phyloP scores from a whole-genome alignment of 2,113 vertebrate genomes.

The Xiphophorus couchianus region DNA sequence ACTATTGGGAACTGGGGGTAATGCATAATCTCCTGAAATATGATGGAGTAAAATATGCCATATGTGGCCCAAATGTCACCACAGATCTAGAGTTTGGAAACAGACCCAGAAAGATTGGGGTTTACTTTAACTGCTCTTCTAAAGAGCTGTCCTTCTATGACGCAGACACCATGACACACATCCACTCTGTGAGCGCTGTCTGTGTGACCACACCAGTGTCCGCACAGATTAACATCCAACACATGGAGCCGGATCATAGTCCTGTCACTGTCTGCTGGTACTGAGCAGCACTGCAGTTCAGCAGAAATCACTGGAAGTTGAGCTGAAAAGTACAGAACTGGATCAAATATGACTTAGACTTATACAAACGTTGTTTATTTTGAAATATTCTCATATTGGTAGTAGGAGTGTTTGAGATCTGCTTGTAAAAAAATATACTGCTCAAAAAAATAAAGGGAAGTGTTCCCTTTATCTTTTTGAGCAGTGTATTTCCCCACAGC shows the following conservation, averaged over 20 bases:
- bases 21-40: conserved; percentile 23
- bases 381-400: too few species aligned
- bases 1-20: conserved; percentile 56
- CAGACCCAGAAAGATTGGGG: conserved; percentile 42
- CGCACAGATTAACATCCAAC: conserved; percentile 14
- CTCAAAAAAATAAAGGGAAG: too few species aligned
- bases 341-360: too few species aligned
- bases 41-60: neutral
- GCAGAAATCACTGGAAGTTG: too few species aligned
- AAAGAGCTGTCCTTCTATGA: conserved; percentile 56
- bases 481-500: too few species aligned
- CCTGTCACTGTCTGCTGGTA: conserved; percentile 47
- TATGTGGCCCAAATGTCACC: neutral
- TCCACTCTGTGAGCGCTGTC: conserved; percentile 7
- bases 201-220: conserved; percentile 6
- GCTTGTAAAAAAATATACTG: too few species aligned
- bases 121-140: conserved; percentile 54
- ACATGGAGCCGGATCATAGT: neutral
- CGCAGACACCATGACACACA: conserved; percentile 54
- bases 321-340: too few species aligned
- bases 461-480: too few species aligned
- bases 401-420: too few species aligned
- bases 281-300: conserved; percentile 2
- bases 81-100: neutral
- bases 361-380: too few species aligned